Conservation (phyloP, 2,113 vertebrate genomes). For the Malurus melanocephalus region DNA sequence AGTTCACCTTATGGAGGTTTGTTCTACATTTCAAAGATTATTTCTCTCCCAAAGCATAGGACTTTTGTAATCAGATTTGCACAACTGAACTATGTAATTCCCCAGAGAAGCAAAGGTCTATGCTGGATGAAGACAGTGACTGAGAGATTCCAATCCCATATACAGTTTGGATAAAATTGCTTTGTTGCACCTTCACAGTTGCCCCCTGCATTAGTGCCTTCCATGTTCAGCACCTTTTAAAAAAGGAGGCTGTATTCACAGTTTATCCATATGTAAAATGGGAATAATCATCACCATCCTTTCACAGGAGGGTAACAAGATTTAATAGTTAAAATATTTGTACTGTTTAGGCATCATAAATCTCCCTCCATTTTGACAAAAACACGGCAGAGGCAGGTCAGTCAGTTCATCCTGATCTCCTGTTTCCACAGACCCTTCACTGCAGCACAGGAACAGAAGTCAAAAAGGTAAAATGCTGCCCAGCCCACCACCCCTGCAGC, state of each 20-base stretch:
- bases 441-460: neutral
- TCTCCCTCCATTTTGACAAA: neutral
- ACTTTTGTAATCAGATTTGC: neutral
- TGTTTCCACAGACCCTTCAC: neutral
- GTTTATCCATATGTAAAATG: neutral
- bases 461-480: neutral
- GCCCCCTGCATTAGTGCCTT: neutral
- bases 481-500: neutral
- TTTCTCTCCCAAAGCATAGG: neutral
- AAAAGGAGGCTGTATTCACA: neutral
- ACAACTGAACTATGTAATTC: neutral
- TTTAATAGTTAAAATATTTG: neutral
- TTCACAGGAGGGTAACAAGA: fast-evolving
- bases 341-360: neutral
- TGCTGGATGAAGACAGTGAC: neutral
- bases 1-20: neutral
- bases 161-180: neutral
- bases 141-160: neutral
- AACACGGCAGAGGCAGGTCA: neutral
- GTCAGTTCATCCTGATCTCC: neutral
- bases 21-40: neutral
- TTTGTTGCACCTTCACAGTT: neutral
- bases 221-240: neutral
- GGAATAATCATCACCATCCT: neutral
- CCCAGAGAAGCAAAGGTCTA: neutral